Conservation (phyloP, 1,140 invertebrate genomes). For the Rhyacophila brunnea region DNA sequence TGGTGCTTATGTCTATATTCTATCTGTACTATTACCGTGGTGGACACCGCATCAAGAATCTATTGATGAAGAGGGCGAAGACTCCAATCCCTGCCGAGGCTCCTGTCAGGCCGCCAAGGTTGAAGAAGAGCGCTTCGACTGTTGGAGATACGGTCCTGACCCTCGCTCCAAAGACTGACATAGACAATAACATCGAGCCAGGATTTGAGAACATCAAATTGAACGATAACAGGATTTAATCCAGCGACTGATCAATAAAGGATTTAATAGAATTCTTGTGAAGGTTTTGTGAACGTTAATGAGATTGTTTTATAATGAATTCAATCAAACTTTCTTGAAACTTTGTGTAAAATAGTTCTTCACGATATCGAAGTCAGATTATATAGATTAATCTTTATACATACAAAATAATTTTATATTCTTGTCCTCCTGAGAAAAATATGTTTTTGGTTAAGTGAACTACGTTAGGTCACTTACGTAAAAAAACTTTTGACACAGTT, state of each 20-base stretch:
- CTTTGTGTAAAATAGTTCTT: too few species aligned
- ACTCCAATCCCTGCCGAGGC: constrained; percentile 37
- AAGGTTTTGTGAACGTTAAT: too few species aligned
- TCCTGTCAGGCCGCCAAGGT: constrained; percentile 41
- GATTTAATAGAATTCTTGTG: not conserved
- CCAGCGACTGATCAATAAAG: not conserved
- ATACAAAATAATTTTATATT: too few species aligned
- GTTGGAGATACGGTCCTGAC: not conserved
- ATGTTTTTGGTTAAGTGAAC: too few species aligned
- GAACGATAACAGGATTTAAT: constrained; percentile 19
- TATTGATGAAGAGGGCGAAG: constrained; percentile 38
- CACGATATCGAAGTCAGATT: too few species aligned
- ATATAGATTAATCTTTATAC: too few species aligned
- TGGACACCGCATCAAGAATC: constrained; percentile 49
- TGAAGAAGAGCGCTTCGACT: constrained; percentile 38
- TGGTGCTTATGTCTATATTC: constrained; percentile 43
- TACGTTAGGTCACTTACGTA: too few species aligned
- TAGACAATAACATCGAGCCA: constrained; percentile 23
- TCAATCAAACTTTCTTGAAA: too few species aligned
- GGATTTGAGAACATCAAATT: constrained; percentile 30
- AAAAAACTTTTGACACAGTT: too few species aligned
- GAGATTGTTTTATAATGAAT: too few species aligned
- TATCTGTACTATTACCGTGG: constrained; percentile 54
- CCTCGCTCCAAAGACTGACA: constrained; percentile 2
- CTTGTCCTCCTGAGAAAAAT: too few species aligned